These are phyloP conservation scores for Pammene aurita DNA, from an alignment of 2,888 invertebrate genomes.

Conservation along the genomic window DNA sequence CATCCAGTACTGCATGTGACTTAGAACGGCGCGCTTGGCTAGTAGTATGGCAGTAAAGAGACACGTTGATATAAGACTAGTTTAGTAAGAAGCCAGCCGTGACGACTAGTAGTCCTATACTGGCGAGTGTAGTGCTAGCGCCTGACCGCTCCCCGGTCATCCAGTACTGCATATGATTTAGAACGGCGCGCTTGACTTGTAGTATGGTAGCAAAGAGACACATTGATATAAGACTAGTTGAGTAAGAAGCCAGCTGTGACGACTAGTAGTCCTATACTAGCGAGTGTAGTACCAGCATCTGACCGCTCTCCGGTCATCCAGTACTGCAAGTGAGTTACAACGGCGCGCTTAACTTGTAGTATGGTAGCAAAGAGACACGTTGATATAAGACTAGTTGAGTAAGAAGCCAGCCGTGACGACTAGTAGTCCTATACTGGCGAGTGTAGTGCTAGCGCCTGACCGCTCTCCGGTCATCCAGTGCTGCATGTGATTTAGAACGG, in stretches of 20 bases:
- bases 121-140: constrained; percentile 17
- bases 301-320: constrained; percentile 42
- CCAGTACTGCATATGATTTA: constrained; percentile 48
- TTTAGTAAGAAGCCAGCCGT: constrained; percentile 2
- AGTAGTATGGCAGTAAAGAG: too few relatives aligned
- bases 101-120: background rate
- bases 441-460: constrained; percentile 22
- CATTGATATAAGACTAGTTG: background rate
- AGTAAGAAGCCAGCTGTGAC: background rate
- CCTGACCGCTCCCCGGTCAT: constrained; percentile 41
- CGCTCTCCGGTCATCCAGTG: constrained; percentile 43
- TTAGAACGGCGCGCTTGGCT: too few relatives aligned
- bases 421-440: background rate
- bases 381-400: background rate
- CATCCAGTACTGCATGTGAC: too few relatives aligned
- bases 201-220: too few relatives aligned
- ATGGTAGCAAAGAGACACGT: too few relatives aligned
- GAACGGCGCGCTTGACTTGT: constrained; percentile 45
- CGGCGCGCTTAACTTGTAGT: constrained; percentile 45
- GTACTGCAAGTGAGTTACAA: constrained; percentile 49
- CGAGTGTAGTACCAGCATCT: constrained; percentile 20
- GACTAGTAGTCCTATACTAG: background rate
- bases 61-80: too few relatives aligned
- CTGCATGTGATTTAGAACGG: constrained; percentile 50
- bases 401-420: background rate